A percentile compares a stretch with the other conserved stretches of the same genome.
These are phyloP conservation scores for Pemphigus obesinymphae DNA, from an alignment of 1,140 invertebrate genomes.

Conservation along the genomic window DNA sequence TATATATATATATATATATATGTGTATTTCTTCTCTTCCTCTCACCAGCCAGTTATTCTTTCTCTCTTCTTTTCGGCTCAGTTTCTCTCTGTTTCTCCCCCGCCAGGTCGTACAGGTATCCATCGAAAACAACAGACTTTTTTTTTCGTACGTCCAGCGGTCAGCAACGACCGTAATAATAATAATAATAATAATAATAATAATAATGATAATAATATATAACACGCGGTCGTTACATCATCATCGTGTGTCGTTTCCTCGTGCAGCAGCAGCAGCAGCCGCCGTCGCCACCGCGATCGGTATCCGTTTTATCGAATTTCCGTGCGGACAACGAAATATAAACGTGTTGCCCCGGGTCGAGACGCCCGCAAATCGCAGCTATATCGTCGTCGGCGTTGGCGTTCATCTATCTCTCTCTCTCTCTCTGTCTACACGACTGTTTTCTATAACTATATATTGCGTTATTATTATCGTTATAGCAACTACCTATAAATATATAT, in stretches of 20 bases:
- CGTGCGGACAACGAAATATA: background rate
- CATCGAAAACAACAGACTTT: background rate
- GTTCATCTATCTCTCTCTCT: background rate
- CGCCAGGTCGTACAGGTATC: too few species aligned
- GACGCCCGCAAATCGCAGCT: background rate
- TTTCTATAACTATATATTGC: background rate
- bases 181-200: too few species aligned
- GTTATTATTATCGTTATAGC: background rate
- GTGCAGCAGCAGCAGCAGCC: background rate
- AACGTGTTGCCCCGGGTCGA: constrained; percentile 25
- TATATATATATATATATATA: too few species aligned
- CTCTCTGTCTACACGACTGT: background rate
- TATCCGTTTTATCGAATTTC: background rate
- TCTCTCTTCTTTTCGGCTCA: background rate
- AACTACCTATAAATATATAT: background rate
- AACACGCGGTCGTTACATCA: background rate
- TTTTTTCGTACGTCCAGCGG: background rate
- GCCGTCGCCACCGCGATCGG: background rate
- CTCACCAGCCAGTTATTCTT: background rate
- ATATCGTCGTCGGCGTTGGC: background rate
- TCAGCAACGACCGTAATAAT: too few species aligned
- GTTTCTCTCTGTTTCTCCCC: background rate
- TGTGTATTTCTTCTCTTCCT: too few species aligned
- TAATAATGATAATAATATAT: background rate
- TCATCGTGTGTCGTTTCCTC: background rate